These are phyloP conservation scores for Polia nebulosa DNA, from an alignment of 2,888 invertebrate genomes.

Conservation along the genomic window DNA sequence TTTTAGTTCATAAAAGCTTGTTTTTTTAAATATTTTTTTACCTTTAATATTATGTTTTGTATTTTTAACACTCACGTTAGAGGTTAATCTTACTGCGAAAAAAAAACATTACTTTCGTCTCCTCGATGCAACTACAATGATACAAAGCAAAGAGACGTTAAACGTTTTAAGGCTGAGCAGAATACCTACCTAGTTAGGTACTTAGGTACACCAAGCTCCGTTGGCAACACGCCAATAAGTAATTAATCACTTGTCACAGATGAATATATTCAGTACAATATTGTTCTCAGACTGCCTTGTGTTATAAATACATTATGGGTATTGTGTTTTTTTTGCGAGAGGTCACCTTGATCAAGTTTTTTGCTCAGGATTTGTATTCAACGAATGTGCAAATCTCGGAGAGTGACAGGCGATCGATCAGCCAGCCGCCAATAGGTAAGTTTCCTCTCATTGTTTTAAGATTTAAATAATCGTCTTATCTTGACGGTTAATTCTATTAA, in stretches of 20 bases:
- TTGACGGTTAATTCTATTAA: constrained; percentile 18
- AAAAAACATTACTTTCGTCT: too few species aligned
- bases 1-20: too few species aligned
- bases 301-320: constrained; percentile 5
- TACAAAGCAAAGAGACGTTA: not conserved
- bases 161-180: not conserved
- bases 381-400: constrained; percentile 28
- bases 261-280: constrained; percentile 21
- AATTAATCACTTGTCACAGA: constrained; percentile 23
- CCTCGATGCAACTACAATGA: too few species aligned
- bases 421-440: constrained; percentile 15
- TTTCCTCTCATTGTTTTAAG: constrained; percentile 57
- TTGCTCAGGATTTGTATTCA: constrained; percentile 40
- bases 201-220: not conserved
- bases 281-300: constrained; percentile 2
- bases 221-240: not conserved
- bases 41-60: too few species aligned
- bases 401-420: constrained; percentile 54
- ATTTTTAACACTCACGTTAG: too few species aligned
- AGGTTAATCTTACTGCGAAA: too few species aligned
- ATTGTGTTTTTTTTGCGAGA: constrained; percentile 4
- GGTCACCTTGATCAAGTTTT: constrained; percentile 59
- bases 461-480: constrained; percentile 41
- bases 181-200: not conserved
- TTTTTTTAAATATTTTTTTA: too few species aligned